Conservation (phyloP, 1,140 invertebrate genomes). For the Drosophila busckii region DNA sequence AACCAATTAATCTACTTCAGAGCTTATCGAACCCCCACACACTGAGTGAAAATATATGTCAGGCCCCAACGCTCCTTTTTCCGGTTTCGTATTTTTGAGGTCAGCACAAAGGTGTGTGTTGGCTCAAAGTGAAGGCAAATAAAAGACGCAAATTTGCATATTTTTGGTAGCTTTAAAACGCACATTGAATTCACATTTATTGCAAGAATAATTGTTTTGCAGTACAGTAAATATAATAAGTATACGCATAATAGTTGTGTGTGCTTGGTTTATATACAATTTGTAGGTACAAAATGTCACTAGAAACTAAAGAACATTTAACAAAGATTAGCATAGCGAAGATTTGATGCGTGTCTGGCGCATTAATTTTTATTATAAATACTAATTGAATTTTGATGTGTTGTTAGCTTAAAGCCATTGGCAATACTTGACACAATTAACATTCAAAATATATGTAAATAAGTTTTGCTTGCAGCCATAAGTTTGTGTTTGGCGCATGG, state of each 20-base stretch:
- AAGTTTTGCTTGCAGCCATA: no score
- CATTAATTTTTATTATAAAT: constrained; percentile 27
- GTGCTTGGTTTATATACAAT: no score
- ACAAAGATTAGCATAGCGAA: no score
- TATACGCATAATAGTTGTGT: no score
- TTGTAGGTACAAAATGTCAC: no score
- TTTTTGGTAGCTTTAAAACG: constrained; percentile 19
- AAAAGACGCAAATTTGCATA: no score
- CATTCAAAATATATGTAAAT: no score
- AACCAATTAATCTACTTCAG: constrained; percentile 60
- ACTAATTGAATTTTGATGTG: constrained; percentile 16
- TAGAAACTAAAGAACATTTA: no score
- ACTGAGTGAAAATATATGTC: background rate
- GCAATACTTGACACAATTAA: constrained; percentile 51
- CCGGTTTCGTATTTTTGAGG: constrained; percentile 18
- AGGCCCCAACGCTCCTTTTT: constrained; percentile 35
- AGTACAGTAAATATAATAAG: no score
- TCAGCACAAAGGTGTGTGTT: constrained; percentile 49
- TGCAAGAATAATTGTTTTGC: no score
- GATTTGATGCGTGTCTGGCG: no score
- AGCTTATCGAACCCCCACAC: constrained; percentile 15
- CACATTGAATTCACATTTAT: constrained; percentile 36
- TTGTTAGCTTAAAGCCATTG: constrained; percentile 65
- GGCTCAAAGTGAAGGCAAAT: constrained; percentile 7
- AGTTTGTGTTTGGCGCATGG: no score